phyloP scores from a whole-genome alignment of 2,888 invertebrate species.

The Isoperla grammatica region DNA sequence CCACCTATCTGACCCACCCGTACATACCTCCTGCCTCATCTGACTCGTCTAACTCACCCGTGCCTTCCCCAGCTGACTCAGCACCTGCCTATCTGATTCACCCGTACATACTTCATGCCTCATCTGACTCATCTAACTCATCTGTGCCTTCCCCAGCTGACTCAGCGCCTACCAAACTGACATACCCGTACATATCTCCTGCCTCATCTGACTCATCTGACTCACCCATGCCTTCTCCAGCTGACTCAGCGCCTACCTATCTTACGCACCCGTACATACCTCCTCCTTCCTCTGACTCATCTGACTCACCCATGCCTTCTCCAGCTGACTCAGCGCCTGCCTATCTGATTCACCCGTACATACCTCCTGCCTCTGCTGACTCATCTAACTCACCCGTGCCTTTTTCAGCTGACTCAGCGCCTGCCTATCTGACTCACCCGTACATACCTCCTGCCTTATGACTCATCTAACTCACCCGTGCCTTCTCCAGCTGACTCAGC shows the following conservation, averaged over 20 bases:
- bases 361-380: no score
- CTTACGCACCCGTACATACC: no score
- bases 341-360: constrained; percentile 98
- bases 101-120: no score
- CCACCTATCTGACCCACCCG: neutral
- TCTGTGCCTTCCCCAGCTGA: constrained; percentile 97
- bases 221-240: constrained; percentile 67
- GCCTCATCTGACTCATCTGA: constrained; percentile 23
- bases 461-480: constrained; percentile 76
- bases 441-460: no score
- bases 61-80: neutral
- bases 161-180: constrained; percentile 78
- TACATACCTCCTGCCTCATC: no score
- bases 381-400: constrained; percentile 79
- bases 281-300: no score
- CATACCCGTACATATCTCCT: no score
- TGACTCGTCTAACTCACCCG: neutral
- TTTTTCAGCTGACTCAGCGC: constrained; percentile 96
- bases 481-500: constrained; percentile 94
- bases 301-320: constrained; percentile 85
- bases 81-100: neutral
- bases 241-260: no score
- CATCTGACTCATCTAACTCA: constrained; percentile 46
- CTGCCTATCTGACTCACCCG: constrained; percentile 97
- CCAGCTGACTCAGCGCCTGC: constrained; percentile 94